phyloP scores from a whole-genome alignment of 2,113 vertebrate genomes.

The Vimba vimba region DNA sequence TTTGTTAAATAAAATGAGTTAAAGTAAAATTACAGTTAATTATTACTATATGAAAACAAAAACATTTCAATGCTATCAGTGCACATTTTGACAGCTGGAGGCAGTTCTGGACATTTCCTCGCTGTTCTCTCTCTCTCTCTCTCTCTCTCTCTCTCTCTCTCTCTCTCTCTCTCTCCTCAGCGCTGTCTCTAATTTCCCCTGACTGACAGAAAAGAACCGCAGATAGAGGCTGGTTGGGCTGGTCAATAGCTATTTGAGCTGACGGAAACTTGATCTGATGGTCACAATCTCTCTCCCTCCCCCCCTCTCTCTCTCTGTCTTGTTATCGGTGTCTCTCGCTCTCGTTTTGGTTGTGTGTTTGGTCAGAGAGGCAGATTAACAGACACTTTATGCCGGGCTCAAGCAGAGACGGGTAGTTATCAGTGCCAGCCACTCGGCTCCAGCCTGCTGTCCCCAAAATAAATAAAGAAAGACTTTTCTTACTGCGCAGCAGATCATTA shows the following conservation, averaged over 20 bases:
- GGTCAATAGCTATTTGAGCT: slow-evolving; percentile 72
- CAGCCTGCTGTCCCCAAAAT: slow-evolving; percentile 48
- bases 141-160: slow-evolving; percentile 17
- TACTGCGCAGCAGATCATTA: slow-evolving; percentile 59
- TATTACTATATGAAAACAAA: too few relatives aligned
- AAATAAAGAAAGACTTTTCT: slow-evolving; percentile 58
- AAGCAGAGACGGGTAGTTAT: slow-evolving; percentile 39
- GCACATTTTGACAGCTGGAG: not conserved
- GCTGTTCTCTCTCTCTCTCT: slow-evolving; percentile 11
- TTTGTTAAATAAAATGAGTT: too few relatives aligned
- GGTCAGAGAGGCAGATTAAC: slow-evolving; percentile 58
- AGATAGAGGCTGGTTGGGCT: slow-evolving; percentile 64
- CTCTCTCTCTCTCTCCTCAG: slow-evolving; percentile 27
- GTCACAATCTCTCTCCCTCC: slow-evolving; percentile 38
- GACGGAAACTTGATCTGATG: slow-evolving; percentile 69
- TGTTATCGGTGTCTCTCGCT: not conserved
- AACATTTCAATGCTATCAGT: not conserved
- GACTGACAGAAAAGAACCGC: slow-evolving; percentile 73
- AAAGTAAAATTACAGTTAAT: too few relatives aligned
- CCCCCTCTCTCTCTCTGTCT: slow-evolving; percentile 1
- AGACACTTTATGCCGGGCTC: slow-evolving; percentile 46
- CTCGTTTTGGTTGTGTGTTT: not conserved
- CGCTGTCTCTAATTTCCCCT: slow-evolving; percentile 69
- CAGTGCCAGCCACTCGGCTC: slow-evolving; percentile 45
- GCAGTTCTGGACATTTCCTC: slow-evolving; percentile 15